These are phyloP conservation scores for Mesodorylaimus sp. DNA, from an alignment of 2,888 invertebrate genomes.

Conservation along the genomic window DNA sequence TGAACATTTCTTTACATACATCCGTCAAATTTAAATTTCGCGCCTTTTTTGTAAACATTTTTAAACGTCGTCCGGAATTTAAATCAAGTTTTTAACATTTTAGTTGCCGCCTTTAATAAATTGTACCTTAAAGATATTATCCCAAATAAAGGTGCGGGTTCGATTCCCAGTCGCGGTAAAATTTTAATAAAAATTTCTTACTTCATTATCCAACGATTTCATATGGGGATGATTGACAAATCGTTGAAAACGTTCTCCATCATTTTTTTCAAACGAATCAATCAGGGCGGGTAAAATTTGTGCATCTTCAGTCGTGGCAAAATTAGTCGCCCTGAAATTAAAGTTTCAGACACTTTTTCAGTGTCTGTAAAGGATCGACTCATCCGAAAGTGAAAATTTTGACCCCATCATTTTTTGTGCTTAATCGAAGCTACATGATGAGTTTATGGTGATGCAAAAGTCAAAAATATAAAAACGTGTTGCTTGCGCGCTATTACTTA, in stretches of 20 bases:
- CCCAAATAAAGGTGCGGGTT: too few relatives aligned
- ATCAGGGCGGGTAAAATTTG: conserved; percentile 24
- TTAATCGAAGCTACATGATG: neutral
- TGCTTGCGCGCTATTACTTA: neutral
- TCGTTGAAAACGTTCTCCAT: conserved; percentile 27
- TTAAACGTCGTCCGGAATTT: too few relatives aligned
- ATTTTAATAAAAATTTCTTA: conserved; percentile 13
- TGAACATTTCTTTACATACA: too few relatives aligned
- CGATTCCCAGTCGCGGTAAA: too few relatives aligned
- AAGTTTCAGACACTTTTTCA: neutral
- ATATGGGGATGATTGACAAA: conserved; percentile 26
- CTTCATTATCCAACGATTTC: conserved; percentile 32
- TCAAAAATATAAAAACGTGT: too few relatives aligned
- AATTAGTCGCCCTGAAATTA: conserved; percentile 20
- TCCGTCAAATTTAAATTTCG: too few relatives aligned
- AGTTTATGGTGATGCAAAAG: neutral
- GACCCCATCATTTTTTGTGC: neutral
- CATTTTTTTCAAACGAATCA: conserved; percentile 29
- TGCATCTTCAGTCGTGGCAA: conserved; percentile 30
- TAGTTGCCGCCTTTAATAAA: too few relatives aligned
- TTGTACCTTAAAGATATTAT: too few relatives aligned
- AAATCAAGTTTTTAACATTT: too few relatives aligned
- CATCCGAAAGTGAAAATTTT: conserved; percentile 1
- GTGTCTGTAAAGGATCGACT: neutral
- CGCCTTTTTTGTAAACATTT: too few relatives aligned